phyloP scores from a whole-genome alignment of 2,888 invertebrate species.

The Drosophila mettleri region DNA sequence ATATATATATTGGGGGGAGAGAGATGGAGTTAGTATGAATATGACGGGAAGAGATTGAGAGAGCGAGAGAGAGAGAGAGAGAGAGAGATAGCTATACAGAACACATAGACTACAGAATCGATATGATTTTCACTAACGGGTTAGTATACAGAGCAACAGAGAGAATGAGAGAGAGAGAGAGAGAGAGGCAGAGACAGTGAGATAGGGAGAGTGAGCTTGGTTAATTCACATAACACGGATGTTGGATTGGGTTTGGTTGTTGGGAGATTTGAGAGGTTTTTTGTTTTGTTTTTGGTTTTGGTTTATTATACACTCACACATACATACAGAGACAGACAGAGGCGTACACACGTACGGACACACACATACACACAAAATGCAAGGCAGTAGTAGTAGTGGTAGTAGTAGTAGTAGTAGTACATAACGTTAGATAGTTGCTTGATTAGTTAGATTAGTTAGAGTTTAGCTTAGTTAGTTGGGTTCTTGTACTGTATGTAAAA shows the following conservation, averaged over 20 bases:
- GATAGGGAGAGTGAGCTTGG: neutral
- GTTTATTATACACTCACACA: slow-evolving; percentile 37
- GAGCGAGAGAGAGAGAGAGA: slow-evolving; percentile 11
- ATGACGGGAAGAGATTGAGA: slow-evolving; percentile 4
- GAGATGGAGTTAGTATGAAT: slow-evolving; percentile 4
- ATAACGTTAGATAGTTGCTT: slow-evolving; percentile 53
- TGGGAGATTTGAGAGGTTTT: slow-evolving; percentile 14
- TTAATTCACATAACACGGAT: slow-evolving; percentile 18
- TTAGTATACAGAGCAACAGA: slow-evolving; percentile 23
- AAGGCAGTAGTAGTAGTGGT: slow-evolving; percentile 38
- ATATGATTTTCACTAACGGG: slow-evolving; percentile 11
- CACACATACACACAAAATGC: slow-evolving; percentile 51
- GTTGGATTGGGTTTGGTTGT: slow-evolving; percentile 13
- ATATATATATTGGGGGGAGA: slow-evolving; percentile 11
- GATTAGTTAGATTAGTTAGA: slow-evolving; percentile 35
- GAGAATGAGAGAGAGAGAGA: neutral
- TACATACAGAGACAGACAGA: slow-evolving; percentile 22
- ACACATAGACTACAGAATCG: slow-evolving; percentile 40
- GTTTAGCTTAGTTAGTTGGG: slow-evolving; percentile 32
- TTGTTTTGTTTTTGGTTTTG: neutral
- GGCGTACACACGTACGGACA: slow-evolving; percentile 39
- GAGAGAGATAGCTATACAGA: slow-evolving; percentile 9
- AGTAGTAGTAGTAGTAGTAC: slow-evolving; percentile 43
- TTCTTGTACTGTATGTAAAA: slow-evolving; percentile 42
- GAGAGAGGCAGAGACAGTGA: slow-evolving; percentile 6